These are phyloP conservation scores for Paradoxurus hermaphroditus DNA, from an alignment of 2,113 vertebrate genomes.

Conservation along the genomic window DNA sequence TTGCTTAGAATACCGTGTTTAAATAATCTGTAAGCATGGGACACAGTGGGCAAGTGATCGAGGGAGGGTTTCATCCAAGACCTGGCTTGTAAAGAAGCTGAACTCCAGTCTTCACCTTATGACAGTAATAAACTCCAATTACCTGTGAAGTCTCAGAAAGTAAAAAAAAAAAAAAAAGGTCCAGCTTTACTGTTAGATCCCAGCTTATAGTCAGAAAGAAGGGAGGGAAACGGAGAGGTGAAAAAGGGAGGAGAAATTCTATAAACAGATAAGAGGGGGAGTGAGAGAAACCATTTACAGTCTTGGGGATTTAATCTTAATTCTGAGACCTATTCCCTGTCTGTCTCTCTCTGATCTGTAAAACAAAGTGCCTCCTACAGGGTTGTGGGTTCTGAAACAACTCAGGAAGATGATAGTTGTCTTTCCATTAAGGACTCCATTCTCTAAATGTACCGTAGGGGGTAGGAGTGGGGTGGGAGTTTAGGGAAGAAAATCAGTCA, in stretches of 20 bases:
- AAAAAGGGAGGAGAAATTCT: not conserved
- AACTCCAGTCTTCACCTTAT: not conserved
- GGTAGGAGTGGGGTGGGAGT: not conserved
- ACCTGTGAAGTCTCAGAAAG: not conserved
- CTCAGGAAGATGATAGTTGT: not conserved
- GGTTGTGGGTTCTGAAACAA: not conserved
- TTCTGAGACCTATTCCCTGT: not conserved
- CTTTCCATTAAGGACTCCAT: not conserved
- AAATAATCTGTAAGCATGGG: not conserved
- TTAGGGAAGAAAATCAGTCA: not conserved
- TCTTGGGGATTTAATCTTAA: constrained; percentile 16
- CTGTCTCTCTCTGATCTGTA: not conserved
- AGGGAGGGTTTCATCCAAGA: not conserved
- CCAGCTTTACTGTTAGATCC: not conserved
- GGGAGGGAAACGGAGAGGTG: not conserved
- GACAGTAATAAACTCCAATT: not conserved
- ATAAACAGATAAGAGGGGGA: not conserved
- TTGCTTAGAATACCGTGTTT: not conserved
- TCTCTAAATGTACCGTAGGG: not conserved
- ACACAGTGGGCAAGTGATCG: not conserved
- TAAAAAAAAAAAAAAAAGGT: not conserved
- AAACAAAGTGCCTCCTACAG: not conserved
- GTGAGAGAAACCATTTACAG: not conserved
- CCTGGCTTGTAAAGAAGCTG: not conserved
- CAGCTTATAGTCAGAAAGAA: not conserved